Base-by-base conservation (phyloP, 1,140 invertebrate genomes). In the Andricus grossulariae region DNA sequence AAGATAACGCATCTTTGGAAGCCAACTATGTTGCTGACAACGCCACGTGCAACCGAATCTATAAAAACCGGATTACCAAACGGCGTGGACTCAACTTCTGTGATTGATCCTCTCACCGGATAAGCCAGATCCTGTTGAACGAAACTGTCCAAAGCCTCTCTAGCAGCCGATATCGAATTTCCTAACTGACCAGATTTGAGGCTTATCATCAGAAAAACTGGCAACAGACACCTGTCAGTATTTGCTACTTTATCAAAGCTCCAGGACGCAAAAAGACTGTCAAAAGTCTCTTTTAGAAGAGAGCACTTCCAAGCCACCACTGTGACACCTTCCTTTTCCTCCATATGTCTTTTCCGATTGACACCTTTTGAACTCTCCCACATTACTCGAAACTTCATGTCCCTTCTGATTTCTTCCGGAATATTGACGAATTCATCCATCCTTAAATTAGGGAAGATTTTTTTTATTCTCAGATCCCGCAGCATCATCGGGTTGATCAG, bases 1-100 rank as follows among this genome's bases (percentile, higher is more conserved):
- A 94, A 90, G 51, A 94, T 83, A 5, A 94, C 81, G 72, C 92
- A 93, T 3, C 90, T 86, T 19, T 91, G 75, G n/a, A 84, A 84
- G 0, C 93, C 94, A 8, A 94, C 82, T 55, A 93, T 85, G 52
- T 93, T 93, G 74, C 93, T 94, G 16, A 94, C 89, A 7, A 94
- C 86, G 0, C 94, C 94, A 12, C 88, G 85, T 3, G 93, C 92
- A 55, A 92, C 84, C 8, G 93, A 92, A 82, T 93, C 92, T 4
- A 93, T 81, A 82, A 94, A 94, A 12, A 91, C 88, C 82, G 92
- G 83, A 86, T 90, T 91, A 12, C 93, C 93, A 74, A 93, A 93
- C 4, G 93, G 93, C 3, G 92, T 93, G 2, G 92, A 93, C 60
- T 91, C 88, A 0, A 93, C 87, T 85, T 92, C 90, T 1, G 93